Evolutionary conservation across 2,797 vertebrate species (phyloP), one percentile per base, ranked within the genome.

Genomic region (Pseudomugil tenellus): DNA sequence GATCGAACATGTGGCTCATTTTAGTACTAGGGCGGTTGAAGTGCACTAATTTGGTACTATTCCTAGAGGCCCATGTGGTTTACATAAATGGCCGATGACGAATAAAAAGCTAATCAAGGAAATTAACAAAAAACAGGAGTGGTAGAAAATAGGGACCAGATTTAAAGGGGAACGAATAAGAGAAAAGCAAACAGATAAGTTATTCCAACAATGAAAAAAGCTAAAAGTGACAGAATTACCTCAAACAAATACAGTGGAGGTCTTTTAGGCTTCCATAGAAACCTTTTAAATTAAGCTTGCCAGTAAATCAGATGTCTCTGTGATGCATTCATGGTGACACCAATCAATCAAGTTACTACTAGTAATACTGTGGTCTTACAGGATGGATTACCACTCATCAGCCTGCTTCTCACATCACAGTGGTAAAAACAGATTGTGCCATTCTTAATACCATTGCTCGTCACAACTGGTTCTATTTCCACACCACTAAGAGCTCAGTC

Each of bases 21-120:
- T 64, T 64, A 71, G 57, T 35, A 51, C 53, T 58, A 39, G 59
- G 63, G 26, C 26, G 53, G 52, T 37, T 83, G 75, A 63, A 80
- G 80, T 73, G 63, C 58, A 77, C 62, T 80, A 57, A 84, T 78
- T 72, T 68, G 70, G 29, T 71, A 77, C 79, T 60, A 74, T 41
- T 64, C 66, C 63, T 3, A 1, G 76, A 69, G 67, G 58, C 25
- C 74, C 21, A 7, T 11, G 11, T 61, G 52, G 58, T 81, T 81
- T 63, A 58, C 49, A 61, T 58, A 63, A 79, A 63, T n/a, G 70
- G 59, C 49, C 54, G 66, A 51, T 66, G 32, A 63, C 73, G 63
- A 64, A 74, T 49, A 48, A 54, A 85, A 52, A 39, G 8, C 32
- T 16, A 71, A 26, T 29, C 21, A 6, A 63, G 71, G 7, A 55